Conservation (phyloP, 2,888 invertebrate genomes). For the Tiliacea aurago region DNA sequence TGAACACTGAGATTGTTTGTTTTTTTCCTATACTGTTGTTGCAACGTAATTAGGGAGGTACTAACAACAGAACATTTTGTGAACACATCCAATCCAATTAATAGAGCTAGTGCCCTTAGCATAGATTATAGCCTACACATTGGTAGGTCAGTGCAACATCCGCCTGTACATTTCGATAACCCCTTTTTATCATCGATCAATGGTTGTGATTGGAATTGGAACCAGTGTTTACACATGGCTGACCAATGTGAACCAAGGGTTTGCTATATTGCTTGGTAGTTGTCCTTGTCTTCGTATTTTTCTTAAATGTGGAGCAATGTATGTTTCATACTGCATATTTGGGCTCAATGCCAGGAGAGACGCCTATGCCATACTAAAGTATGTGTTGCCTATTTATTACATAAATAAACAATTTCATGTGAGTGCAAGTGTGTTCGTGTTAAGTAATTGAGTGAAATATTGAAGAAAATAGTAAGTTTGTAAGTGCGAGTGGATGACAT, state of each 20-base stretch:
- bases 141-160: conserved; percentile 4
- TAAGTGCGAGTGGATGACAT: not conserved
- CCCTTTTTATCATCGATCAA: not conserved
- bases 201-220: not conserved
- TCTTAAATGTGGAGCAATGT: not conserved
- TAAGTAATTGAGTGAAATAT: not conserved
- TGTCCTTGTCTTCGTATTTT: not conserved
- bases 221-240: conserved; percentile 3
- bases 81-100: not conserved
- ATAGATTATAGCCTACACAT: conserved; percentile 4
- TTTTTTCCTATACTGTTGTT: not conserved
- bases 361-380: not conserved
- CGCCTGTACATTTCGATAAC: not conserved
- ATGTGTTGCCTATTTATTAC: not conserved
- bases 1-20: not conserved
- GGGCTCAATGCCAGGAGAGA: not conserved
- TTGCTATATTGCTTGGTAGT: not conserved
- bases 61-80: not conserved
- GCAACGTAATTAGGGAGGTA: not conserved
- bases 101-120: conserved; percentile 22
- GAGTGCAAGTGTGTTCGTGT: conserved; percentile 5
- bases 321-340: not conserved
- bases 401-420: not conserved
- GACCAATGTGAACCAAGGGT: not conserved
- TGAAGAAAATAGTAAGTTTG: not conserved